phyloP scores from a whole-genome alignment of 35 echinoderm and acorn worm species.

The Amphiura filiformis region DNA sequence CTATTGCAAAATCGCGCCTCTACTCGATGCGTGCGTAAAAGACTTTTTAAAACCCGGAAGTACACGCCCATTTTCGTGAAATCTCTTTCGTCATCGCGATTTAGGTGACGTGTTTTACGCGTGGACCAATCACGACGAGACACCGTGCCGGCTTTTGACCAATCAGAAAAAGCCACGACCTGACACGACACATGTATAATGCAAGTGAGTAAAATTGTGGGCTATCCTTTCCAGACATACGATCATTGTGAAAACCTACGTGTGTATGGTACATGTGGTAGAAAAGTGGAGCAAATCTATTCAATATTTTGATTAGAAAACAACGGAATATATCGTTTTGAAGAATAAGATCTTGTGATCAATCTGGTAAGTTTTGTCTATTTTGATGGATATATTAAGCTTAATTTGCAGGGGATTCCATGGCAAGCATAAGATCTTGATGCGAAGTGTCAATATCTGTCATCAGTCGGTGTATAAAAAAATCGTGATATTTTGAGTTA shows the following conservation, averaged over 20 bases:
- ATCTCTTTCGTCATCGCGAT: background rate
- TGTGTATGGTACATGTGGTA: background rate
- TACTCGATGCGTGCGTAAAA: background rate
- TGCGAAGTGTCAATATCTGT: background rate
- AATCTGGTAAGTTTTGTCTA: background rate
- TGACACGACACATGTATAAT: slow-evolving; percentile 45
- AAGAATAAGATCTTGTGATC: background rate
- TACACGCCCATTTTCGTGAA: background rate
- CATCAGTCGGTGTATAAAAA: background rate
- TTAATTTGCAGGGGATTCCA: background rate
- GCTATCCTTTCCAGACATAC: slow-evolving; percentile 25
- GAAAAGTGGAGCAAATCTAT: background rate
- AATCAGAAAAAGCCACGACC: slow-evolving; percentile 78
- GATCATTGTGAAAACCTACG: background rate
- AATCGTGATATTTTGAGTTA: background rate
- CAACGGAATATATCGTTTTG: background rate
- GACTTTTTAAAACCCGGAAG: slow-evolving; percentile 18
- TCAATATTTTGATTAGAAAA: slow-evolving; percentile 7
- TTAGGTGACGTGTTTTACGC: slow-evolving; percentile 55
- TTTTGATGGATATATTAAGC: background rate
- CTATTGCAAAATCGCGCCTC: too few species aligned
- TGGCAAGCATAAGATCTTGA: background rate
- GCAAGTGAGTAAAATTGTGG: slow-evolving; percentile 9
- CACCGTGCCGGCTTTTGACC: slow-evolving; percentile 59
- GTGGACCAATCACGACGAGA: slow-evolving; percentile 57